These are phyloP conservation scores for Probosciger aterrimus DNA, from an alignment of 2,113 vertebrate species.

Conservation along the genomic window DNA sequence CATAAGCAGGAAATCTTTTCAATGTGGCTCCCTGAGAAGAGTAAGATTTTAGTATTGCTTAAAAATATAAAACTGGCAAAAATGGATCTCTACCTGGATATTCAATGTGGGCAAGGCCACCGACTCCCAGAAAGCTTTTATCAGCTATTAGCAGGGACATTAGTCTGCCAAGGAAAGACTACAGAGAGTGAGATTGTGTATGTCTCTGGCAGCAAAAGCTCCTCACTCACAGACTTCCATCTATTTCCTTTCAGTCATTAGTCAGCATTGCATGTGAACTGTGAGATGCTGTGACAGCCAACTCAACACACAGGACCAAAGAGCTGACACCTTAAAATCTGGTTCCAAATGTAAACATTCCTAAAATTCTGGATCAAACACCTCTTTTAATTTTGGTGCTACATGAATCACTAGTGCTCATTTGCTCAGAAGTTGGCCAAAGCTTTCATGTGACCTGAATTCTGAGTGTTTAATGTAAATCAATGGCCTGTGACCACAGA, in stretches of 20 bases:
- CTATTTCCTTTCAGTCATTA: not conserved
- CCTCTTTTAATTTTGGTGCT: not conserved
- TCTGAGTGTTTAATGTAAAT: not conserved
- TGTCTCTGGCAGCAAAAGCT: not conserved
- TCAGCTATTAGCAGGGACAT: not conserved
- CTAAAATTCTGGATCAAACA: not conserved
- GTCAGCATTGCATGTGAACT: not conserved
- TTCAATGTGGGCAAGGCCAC: not conserved
- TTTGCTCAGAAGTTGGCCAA: not conserved
- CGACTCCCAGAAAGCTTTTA: not conserved
- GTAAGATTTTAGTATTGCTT: not conserved
- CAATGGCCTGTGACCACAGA: fast-evolving
- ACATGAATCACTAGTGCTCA: not conserved
- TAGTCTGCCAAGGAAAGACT: not conserved
- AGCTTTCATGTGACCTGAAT: not conserved
- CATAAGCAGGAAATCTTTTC: not conserved
- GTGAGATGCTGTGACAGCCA: not conserved
- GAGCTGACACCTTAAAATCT: not conserved
- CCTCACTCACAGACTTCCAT: not conserved
- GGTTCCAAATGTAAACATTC: not conserved
- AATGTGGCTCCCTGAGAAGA: not conserved
- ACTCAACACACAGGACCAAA: not conserved
- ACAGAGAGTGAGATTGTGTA: not conserved
- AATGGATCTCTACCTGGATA: not conserved
- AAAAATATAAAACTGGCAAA: not conserved